phyloP scores from a whole-genome alignment of 2,797 vertebrate genomes.

The Chaunax sp. region DNA sequence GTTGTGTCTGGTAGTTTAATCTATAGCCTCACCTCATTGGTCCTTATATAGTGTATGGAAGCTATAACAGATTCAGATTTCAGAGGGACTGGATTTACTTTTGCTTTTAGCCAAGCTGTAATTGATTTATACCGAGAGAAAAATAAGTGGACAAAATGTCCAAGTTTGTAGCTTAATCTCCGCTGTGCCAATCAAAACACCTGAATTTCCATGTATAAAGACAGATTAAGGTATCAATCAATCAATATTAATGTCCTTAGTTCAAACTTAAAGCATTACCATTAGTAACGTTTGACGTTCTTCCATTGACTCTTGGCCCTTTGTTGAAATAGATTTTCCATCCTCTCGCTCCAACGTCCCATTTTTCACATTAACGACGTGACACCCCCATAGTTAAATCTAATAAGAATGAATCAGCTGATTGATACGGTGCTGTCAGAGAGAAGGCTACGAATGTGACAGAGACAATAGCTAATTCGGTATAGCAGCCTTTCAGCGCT shows the following conservation, averaged over 20 bases:
- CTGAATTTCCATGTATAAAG: slow-evolving; percentile 31
- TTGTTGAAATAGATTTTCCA: slow-evolving; percentile 72
- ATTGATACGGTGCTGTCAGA: slow-evolving; percentile 74
- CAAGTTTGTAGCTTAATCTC: slow-evolving; percentile 20
- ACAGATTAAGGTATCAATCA: slow-evolving; percentile 51
- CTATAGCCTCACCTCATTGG: no score
- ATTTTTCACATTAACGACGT: slow-evolving; percentile 78
- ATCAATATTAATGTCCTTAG: slow-evolving; percentile 62
- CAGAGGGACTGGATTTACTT: no score
- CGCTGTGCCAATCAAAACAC: slow-evolving; percentile 1
- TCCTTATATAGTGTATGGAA: no score
- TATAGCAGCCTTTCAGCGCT: slow-evolving; percentile 54
- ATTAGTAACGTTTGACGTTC: slow-evolving; percentile 62
- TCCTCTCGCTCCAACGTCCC: slow-evolving; percentile 50
- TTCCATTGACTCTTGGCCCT: slow-evolving; percentile 67
- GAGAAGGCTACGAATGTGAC: slow-evolving; percentile 65
- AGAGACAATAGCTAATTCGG: slow-evolving; percentile 68
- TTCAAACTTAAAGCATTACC: slow-evolving; percentile 64
- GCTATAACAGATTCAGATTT: no score
- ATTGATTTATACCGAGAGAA: slow-evolving; percentile 9
- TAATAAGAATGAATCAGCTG: slow-evolving; percentile 78
- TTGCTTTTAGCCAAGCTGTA: not conserved
- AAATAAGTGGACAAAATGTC: not conserved
- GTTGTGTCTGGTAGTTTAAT: no score
- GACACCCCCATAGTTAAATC: slow-evolving; percentile 74